Evolutionary conservation across 1,140 invertebrate species (phyloP), one percentile per base, ranked within the genome.

Genomic region (Drosophila arizonae): DNA sequence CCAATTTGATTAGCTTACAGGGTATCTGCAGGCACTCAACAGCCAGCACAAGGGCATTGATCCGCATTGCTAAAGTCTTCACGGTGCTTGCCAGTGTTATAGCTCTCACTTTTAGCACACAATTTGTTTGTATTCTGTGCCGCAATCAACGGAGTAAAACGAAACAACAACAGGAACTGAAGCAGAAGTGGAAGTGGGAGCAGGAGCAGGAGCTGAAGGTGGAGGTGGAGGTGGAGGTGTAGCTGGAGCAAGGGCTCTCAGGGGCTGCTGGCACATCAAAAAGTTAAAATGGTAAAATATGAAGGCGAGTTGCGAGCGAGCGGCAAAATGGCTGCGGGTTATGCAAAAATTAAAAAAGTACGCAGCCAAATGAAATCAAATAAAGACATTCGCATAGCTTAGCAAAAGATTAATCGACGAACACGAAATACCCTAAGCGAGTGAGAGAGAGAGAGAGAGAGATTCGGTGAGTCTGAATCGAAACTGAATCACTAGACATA

Each of bases 261-360:
- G 21, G 48, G 48, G 48, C 43, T 15, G 48, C 21, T 33, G 61
- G 46, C 60, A 71, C 64, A 70, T 70, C 67, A 74, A 74, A 74
- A 74, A 74, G 66, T 71, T 64, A 52, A 73, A 69, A 73, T 63
- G 58, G 41, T 61, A 60, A 51, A 72, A 60, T 48, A 71, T 65
- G 50, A 52, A 48, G 36, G 39, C 62, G 66, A 67, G 46, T 66
- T 54, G 17, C 48, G 50, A 67, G 46, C 30, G 41, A 73, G 50
- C 56, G 50, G 64, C 70, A 62, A 73, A 24, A 73, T 69, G 66
- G 72, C 72, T 74, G 72, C 67, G 69, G 72, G 72, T 70, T 74
- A 74, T 74, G 72, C 67, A 64, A 57, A 74, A 74, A 74, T 74
- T 74, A 73, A 70, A 74, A 74, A 64, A 74, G 60, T 58, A 52